Percentiles rank a stretch among this genome's conserved stretches.
Conservation (phyloP, 2,113 vertebrate species). For the Microtus oregoni region DNA sequence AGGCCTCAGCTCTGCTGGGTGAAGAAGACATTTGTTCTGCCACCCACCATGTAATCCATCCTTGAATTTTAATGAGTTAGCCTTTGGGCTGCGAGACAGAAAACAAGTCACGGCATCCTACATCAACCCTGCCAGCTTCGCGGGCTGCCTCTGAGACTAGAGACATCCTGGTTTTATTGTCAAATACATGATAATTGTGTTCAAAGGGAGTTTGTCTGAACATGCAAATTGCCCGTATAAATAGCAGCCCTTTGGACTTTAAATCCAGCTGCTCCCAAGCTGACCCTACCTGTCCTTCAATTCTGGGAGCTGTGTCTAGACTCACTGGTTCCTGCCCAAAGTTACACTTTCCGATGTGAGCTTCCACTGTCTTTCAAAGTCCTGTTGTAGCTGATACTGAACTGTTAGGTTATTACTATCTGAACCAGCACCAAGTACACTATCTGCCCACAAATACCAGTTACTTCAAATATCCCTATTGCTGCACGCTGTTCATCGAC, state of each 20-base stretch:
- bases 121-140: background rate
- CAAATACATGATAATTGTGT: background rate
- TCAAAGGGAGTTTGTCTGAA: background rate
- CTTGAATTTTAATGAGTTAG: constrained; percentile 73
- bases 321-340: background rate
- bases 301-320: background rate
- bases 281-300: background rate
- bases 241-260: background rate
- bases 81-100: constrained; percentile 66
- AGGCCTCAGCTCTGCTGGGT: constrained; percentile 43
- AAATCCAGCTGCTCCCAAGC: background rate
- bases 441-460: background rate
- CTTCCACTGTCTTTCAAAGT: background rate
- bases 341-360: background rate
- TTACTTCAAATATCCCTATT: background rate
- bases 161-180: background rate
- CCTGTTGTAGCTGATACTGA: background rate
- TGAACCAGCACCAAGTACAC: background rate
- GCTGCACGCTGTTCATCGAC: background rate
- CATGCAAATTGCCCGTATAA: background rate
- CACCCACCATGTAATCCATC: constrained; percentile 60
- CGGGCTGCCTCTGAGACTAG: background rate
- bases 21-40: constrained; percentile 75
- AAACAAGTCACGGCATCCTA: constrained; percentile 8
- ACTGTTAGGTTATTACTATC: background rate